Base-by-base conservation (phyloP, 2,888 invertebrate species). In the Chrysolina haemoptera region DNA sequence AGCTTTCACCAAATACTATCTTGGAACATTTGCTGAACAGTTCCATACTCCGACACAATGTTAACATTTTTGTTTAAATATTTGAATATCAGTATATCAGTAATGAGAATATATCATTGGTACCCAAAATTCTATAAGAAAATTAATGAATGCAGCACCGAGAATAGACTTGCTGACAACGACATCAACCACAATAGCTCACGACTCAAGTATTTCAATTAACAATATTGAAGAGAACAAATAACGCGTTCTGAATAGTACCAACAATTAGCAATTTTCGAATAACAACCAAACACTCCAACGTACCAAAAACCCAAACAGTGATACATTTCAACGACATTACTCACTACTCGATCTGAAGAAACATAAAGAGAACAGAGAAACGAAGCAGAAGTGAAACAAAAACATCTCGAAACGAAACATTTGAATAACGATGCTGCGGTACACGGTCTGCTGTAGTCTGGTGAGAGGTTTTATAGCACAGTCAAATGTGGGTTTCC, bases 371-470 rank as follows among this genome's bases (percentile, higher is more conserved):
- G 46, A 65, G 64, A 65, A 65, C 43, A 14, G 46, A 65, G 59
- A 59, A 59, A 59, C 48, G 67, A 35, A 62, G 48, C 62, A 63
- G 69, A 53, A 72, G 70, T 55, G 71, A 68, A 64, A 64, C 70
- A 74, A 70, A 68, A 64, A 35, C 68, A 62, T 59, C 62, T 55
- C 68, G 68, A 55, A 53, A 64, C 50, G 68, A 63, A 78, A 79
- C 81, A 80, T 81, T 82, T 80, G 78, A 82, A 81, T 80, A 80
- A 76, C 79, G 71, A 72, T 72, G 67, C 53, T 72, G 68, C 62
- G 71, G 71, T 72, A 74, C 79, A 76, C 76, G 76, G 79, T 63
- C 79, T 79, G 78, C 79, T 22, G 14, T 27, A 27, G 59, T 59
- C 59, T 59, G 59, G 27, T 59, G n/a, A 59, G 35, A 59, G 59